Base-by-base conservation (phyloP, 2,888 invertebrate species). In the Agrilus biguttatus region DNA sequence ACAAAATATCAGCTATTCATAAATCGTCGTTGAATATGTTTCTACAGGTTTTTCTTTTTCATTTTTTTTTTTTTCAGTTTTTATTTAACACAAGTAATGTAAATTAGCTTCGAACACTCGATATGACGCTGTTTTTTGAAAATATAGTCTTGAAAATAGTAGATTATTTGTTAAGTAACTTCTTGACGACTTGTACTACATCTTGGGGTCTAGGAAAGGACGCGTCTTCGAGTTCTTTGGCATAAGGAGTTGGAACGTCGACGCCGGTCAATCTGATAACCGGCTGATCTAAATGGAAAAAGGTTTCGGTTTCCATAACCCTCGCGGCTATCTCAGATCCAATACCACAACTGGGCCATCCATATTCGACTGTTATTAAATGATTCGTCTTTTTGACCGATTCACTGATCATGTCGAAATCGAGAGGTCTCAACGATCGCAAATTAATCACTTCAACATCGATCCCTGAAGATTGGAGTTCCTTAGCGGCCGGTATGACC, bases 201-300 rank as follows among this genome's bases (percentile, higher is more conserved):
- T 95, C 88, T 12, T 66, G 60, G 0, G 76, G 60, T 53, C 75
- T 75, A 13, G 96, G 96, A 44, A 92, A 59, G 3, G 90, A 82
- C 13, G 74, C 72, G 1, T 60, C 59, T 74, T 98, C 98, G 42
- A 97, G 72, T n/a, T 75, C 65, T 63, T 83, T 83, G 5, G 95
- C 74, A 69, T 98, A 99, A 2, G 98, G 96, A 93, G 96, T 96
- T 35, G 97, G 97, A 28, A 87, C 77, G 70, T 98, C 98, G 0
- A 85, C 92, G 46, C 93, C 96, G 1, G 89, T 84, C 28, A 96
- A 80, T 48, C 98, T 77, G 65, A 89, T 75, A 36, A 84, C 83
- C 1, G 98, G 98, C 45, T 97, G 89, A 69, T 98, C 98, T 56
- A 98, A 72, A 66, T 95, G 90, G 72, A 88, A 96, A 71, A 97